Conservation (phyloP, 64 coral and sea anemone genomes). For the Actinia tenebrosa region DNA sequence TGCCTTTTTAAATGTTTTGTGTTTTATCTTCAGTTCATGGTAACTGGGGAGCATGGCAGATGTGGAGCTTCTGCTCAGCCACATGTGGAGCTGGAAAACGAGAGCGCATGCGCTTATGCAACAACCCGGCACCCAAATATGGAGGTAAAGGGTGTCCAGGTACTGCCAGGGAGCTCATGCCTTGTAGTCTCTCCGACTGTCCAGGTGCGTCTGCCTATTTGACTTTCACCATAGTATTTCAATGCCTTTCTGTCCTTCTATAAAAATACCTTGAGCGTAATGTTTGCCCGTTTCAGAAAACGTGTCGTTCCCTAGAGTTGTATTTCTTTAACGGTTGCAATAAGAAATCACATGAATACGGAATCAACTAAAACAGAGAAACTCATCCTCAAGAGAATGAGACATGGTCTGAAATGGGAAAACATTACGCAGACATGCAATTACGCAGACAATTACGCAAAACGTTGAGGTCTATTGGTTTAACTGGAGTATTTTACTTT, state of each 20-base stretch:
- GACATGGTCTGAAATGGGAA: too few relatives aligned
- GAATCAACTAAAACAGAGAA: too few relatives aligned
- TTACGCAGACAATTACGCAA: too few relatives aligned
- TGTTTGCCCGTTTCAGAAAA: too few relatives aligned
- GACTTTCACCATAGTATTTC: not conserved
- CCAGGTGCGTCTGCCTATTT: conserved; percentile 51
- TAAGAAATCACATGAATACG: too few relatives aligned
- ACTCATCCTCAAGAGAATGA: too few relatives aligned
- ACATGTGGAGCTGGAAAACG: conserved; percentile 92
- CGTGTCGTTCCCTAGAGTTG: too few relatives aligned
- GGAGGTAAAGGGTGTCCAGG: conserved; percentile 77
- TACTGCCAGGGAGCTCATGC: conserved; percentile 70
- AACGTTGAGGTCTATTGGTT: not conserved
- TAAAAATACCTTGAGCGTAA: too few relatives aligned
- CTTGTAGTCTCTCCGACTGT: conserved; percentile 91
- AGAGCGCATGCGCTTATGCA: conserved; percentile 81
- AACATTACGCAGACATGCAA: too few relatives aligned
- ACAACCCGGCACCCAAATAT: conserved; percentile 79
- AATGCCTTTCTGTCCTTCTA: not conserved
- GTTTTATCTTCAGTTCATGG: conserved; percentile 62
- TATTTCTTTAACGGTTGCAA: too few relatives aligned
- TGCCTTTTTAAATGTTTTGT: not conserved
- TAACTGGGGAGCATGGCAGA: conserved; percentile 86
- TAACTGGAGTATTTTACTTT: not conserved
- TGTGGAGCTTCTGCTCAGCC: conserved; percentile 96